A percentile compares a stretch with the other conserved stretches of the same genome.
Conservation (phyloP, 2,888 invertebrate genomes). For the Trachelus tabidus region DNA sequence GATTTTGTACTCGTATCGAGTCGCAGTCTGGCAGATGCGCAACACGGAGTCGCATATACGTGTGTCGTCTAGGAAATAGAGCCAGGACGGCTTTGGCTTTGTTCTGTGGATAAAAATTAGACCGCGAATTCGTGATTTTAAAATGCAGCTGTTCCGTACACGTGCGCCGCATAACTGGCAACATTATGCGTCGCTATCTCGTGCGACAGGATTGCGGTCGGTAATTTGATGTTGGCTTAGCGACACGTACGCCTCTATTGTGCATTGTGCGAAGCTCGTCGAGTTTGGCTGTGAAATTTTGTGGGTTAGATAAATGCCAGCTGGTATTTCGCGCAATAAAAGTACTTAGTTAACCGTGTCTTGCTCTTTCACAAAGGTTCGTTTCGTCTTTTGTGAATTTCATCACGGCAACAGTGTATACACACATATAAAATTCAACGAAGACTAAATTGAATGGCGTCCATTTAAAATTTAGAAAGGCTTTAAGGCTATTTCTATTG, state of each 20-base stretch:
- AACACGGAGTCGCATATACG: neutral
- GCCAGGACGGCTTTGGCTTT: constrained; percentile 20
- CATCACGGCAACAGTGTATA: neutral
- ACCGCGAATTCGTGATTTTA: constrained; percentile 48
- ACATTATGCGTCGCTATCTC: constrained; percentile 38
- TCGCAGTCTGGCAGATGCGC: neutral
- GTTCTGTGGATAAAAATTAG: constrained; percentile 16
- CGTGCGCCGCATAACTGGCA: constrained; percentile 50
- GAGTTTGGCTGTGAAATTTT: neutral
- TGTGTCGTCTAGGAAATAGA: neutral
- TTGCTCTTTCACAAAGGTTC: neutral
- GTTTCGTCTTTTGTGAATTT: neutral
- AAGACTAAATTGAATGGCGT: neutral
- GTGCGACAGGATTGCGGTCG: constrained; percentile 28
- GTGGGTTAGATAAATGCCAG: neutral
- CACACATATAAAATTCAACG: neutral
- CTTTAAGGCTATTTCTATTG: neutral
- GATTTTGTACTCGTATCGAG: neutral
- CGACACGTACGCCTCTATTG: constrained; percentile 2
- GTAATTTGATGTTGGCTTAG: constrained; percentile 12
- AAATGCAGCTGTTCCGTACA: constrained; percentile 51
- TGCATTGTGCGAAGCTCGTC: neutral
- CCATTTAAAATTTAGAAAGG: neutral
- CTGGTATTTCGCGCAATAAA: neutral
- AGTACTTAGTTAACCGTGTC: neutral